A percentile compares a stretch with the other conserved stretches of the same genome.
Evolutionary conservation across 2,797 vertebrate species (phyloP).

Genomic region (Poliocrania exsul): DNA sequence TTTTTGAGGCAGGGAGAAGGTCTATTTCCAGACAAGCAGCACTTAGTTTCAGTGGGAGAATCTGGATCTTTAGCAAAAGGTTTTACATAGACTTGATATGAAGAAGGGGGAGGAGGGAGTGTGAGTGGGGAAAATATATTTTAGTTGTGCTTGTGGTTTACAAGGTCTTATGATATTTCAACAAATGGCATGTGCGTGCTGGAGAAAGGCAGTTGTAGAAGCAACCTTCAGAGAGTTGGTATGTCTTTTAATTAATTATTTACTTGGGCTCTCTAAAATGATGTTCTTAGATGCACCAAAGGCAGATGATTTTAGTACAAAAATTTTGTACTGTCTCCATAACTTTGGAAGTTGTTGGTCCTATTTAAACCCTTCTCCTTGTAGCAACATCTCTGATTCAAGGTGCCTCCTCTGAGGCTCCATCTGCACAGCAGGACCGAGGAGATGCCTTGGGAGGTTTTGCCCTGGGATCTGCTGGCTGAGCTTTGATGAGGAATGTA

Average conservation of each 20-base stretch:
- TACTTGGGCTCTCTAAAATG: not conserved
- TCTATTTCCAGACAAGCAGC: slow-evolving; percentile 26
- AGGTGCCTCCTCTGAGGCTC: not conserved
- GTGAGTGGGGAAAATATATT: slow-evolving; percentile 8
- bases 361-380: not conserved
- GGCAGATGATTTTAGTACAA: not conserved
- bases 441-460: not conserved
- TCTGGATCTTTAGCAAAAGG: slow-evolving; percentile 7
- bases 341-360: not conserved
- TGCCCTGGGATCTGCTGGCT: not conserved
- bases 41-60: slow-evolving; percentile 41
- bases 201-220: not conserved
- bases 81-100: slow-evolving; percentile 8
- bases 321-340: not conserved
- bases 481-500: not conserved
- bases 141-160: not conserved
- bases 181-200: not conserved
- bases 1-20: not conserved
- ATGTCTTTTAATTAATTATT: not conserved
- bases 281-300: not conserved
- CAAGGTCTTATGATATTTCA: not conserved
- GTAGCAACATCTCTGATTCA: rapidly evolving
- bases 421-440: rapidly evolving
- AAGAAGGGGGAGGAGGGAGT: slow-evolving; percentile 1
- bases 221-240: not conserved